Conservation (phyloP, 2,113 vertebrate genomes). For the Daphoenositta chrysoptera region DNA sequence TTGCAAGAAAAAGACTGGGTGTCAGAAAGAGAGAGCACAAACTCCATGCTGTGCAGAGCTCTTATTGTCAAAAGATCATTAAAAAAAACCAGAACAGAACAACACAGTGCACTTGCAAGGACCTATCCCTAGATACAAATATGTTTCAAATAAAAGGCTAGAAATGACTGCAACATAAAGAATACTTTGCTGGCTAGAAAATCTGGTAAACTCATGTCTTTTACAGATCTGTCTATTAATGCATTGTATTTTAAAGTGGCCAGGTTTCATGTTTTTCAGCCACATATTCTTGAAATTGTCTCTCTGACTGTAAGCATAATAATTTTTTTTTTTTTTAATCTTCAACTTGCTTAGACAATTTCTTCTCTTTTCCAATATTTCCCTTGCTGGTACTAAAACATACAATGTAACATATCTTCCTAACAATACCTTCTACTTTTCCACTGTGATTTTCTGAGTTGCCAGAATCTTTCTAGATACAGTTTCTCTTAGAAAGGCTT, state of each 20-base stretch:
- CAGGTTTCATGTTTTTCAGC: background rate
- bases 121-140: background rate
- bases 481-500: background rate
- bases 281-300: background rate
- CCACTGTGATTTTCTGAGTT: background rate
- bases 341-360: background rate
- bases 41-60: background rate
- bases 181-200: background rate
- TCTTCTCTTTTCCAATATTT: background rate
- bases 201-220: conserved; percentile 6
- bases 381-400: background rate
- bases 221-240: background rate
- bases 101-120: background rate
- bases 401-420: background rate
- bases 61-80: background rate
- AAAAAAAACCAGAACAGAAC: background rate
- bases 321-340: background rate
- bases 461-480: background rate
- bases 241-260: background rate
- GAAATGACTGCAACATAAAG: background rate
- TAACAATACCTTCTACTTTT: background rate
- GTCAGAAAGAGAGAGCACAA: background rate
- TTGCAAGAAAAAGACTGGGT: background rate
- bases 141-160: conserved; percentile 28
- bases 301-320: background rate